Percentiles rank a stretch among this genome's conserved stretches.
Conservation (phyloP, 2,113 vertebrate genomes). For the Gambusia holbrooki region DNA sequence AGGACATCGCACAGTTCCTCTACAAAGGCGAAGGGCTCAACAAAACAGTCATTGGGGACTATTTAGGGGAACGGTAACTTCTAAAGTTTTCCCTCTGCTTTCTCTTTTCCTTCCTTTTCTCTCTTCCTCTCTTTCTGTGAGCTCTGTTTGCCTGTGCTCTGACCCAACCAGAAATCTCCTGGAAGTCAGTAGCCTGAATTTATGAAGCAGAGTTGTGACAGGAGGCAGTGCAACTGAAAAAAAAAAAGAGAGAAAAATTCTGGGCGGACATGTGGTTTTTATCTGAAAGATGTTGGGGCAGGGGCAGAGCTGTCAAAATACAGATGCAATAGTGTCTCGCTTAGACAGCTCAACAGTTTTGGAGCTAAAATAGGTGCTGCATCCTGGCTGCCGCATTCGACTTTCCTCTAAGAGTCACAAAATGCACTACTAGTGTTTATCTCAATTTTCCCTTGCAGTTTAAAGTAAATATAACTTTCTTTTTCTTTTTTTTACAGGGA, state of each 20-base stretch:
- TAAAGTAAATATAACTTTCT: conserved; percentile 24
- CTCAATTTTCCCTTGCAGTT: not conserved
- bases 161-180: conserved; percentile 46
- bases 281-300: conserved; percentile 56
- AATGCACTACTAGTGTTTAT: conserved; percentile 5
- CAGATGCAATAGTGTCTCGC: not conserved
- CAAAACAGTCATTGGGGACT: conserved; percentile 98
- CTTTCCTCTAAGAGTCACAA: conserved; percentile 12
- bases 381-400: conserved; percentile 5
- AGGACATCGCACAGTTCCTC: conserved; percentile 96
- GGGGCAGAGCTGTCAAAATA: conserved; percentile 60
- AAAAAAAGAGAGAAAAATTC: conserved; percentile 43
- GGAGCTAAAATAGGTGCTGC: conserved; percentile 8
- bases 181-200: conserved; percentile 73
- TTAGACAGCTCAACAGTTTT: conserved; percentile 9
- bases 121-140: conserved; percentile 15
- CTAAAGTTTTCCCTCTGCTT: conserved; percentile 38
- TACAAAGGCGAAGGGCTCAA: conserved; percentile 98
- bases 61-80: conserved; percentile 93
- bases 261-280: conserved; percentile 68
- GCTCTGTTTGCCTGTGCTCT: conserved; percentile 27
- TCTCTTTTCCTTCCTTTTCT: conserved; percentile 23
- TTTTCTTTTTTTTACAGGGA: conserved; percentile 79
- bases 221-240: conserved; percentile 40
- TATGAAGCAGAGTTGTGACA: conserved; percentile 47